Evolutionary conservation across 1,140 invertebrate species (phyloP).

Genomic region (Aphelenchoides besseyi): DNA sequence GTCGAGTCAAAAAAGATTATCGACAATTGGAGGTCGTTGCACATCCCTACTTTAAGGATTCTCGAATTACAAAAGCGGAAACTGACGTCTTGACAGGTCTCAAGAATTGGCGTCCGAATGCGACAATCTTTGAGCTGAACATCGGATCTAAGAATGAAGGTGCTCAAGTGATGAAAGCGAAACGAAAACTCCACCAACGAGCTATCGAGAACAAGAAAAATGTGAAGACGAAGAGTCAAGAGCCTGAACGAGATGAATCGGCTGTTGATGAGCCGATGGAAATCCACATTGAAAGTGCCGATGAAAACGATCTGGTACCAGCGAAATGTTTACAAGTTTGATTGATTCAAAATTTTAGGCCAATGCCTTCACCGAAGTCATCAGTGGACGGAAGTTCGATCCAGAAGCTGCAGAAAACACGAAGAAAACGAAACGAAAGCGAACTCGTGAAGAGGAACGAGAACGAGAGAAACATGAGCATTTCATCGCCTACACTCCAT

Average conservation of each 20-base stretch:
- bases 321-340: background rate
- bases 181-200: conserved; percentile 61
- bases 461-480: conserved; percentile 71
- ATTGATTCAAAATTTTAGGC: background rate
- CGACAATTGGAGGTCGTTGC: conserved; percentile 30
- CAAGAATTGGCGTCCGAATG: conserved; percentile 77
- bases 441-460: conserved; percentile 65
- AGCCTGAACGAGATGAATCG: conserved; percentile 14
- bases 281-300: conserved; percentile 63
- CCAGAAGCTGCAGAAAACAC: conserved; percentile 6
- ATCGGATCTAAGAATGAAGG: conserved; percentile 72
- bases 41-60: conserved; percentile 50
- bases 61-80: conserved; percentile 40
- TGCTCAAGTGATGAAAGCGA: conserved; percentile 67
- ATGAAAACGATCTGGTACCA: background rate
- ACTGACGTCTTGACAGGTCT: conserved; percentile 72
- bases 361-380: background rate
- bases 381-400: conserved; percentile 17
- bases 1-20: conserved; percentile 72
- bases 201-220: conserved; percentile 33
- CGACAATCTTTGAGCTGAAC: conserved; percentile 88
- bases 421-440: conserved; percentile 13
- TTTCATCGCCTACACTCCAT: conserved; percentile 80
- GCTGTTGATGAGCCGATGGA: conserved; percentile 53
- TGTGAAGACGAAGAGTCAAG: too few species aligned